These are phyloP conservation scores for Ibidorhyncha struthersii DNA, from an alignment of 2,113 vertebrate genomes.

Conservation along the genomic window DNA sequence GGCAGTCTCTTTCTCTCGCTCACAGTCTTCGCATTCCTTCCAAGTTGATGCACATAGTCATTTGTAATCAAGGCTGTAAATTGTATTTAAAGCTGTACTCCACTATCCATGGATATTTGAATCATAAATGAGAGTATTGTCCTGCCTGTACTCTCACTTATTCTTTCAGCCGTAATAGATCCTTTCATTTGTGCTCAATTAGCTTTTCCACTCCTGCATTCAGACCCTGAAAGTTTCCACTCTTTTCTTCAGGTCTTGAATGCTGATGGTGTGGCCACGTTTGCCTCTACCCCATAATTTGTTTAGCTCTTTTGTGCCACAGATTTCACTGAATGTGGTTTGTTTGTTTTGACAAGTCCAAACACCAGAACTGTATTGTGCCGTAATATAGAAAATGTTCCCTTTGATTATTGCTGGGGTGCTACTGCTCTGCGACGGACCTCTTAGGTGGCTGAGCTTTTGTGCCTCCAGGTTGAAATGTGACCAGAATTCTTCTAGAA, in stretches of 20 bases:
- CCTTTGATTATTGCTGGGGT: constrained; percentile 46
- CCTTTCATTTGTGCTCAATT: constrained; percentile 48
- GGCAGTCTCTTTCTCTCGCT: constrained; percentile 11
- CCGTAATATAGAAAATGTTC: constrained; percentile 40
- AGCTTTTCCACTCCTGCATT: constrained; percentile 42
- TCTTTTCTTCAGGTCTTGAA: constrained; percentile 54
- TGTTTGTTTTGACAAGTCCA: constrained; percentile 73
- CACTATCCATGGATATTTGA: not conserved
- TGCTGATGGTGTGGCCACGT: constrained; percentile 12
- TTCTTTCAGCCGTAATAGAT: constrained; percentile 8
- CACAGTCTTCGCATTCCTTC: not conserved
- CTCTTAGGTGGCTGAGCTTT: not conserved
- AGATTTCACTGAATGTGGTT: constrained; percentile 55
- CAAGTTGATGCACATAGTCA: constrained; percentile 30
- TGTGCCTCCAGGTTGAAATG: not conserved
- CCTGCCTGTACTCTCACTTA: not conserved
- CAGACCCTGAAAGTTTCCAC: constrained; percentile 46
- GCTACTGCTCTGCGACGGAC: not conserved
- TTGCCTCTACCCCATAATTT: constrained; percentile 60
- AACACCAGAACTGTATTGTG: not conserved
- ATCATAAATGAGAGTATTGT: constrained; percentile 28
- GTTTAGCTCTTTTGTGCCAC: constrained; percentile 55
- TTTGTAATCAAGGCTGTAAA: constrained; percentile 33
- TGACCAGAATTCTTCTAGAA: not conserved
- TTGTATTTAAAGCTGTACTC: constrained; percentile 17